Base-by-base conservation (phyloP, 2,113 vertebrate genomes). In the Origma solitaria region DNA sequence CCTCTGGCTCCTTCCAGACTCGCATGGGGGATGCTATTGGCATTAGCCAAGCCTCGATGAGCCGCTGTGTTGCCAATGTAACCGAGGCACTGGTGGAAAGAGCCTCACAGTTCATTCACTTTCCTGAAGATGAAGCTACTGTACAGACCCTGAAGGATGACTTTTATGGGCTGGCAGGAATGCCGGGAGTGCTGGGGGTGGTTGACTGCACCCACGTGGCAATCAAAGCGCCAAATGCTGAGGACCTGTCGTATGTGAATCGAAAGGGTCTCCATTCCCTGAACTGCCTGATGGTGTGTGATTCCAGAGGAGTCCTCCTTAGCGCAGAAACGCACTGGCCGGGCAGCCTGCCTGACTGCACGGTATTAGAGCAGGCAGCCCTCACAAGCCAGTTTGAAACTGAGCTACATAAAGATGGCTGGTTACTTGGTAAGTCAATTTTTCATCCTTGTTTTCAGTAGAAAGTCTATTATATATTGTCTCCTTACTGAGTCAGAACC, bases 21-120 rank as follows among this genome's bases (percentile, higher is more conserved):
- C 98, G 98, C 16, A 99, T 99, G 99, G 99, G 99, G 49, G 99
- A 99, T 40, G 98, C 98, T 30, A 99, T 99, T 17, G 99, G 99
- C 61, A 99, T 99, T 94, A 99, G 99, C 82, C 99, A 99, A 96
- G 99, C 99, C 13, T 99, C 99, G 27, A 99, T 99, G 99, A 99
- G 99, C 38, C 98, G 99, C 78, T 99, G 99, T 16, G 99, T 99
- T 88, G 98, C 99, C 77, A 99, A 99, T 9, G 99, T 99, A 86
- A 99, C 99, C 0, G 99, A 98, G 94, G 99, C 99, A 3, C 93
- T 99, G 91, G 99, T 99, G 84, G 99, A 99, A 94, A 99, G 99
- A 95, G 98, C 98, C 17, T 96, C 98, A 0, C 98, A 99, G 95
- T 99, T 99, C 78, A 99, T 99, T 83, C 97, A 50, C 95, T 99